phyloP scores from a whole-genome alignment of 2,113 vertebrate species.

The Variabilichromis moorii region DNA sequence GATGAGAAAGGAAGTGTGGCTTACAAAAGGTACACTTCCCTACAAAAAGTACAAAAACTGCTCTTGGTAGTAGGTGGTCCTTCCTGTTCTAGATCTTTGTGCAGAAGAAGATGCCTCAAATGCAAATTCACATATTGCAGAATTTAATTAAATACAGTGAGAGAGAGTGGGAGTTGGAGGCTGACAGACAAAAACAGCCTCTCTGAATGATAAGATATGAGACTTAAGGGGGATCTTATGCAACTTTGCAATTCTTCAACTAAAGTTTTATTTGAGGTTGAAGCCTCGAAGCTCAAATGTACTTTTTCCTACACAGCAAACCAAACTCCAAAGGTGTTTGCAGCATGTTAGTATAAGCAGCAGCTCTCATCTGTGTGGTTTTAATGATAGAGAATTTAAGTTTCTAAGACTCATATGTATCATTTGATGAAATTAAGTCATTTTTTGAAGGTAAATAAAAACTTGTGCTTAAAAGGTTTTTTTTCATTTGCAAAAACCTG shows the following conservation, averaged over 20 bases:
- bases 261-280: neutral
- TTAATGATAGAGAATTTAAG: neutral
- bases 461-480: neutral
- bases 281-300: neutral
- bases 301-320: neutral
- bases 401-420: rapidly evolving
- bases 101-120: neutral
- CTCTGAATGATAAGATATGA: neutral
- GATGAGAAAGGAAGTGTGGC: neutral
- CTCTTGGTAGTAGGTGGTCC: neutral
- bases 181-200: neutral
- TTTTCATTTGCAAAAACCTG: neutral
- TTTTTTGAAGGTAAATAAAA: neutral
- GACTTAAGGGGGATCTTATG: neutral
- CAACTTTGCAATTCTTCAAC: neutral
- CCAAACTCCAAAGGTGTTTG: neutral
- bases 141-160: neutral
- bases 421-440: neutral
- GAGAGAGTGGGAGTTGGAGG: neutral
- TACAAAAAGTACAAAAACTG: neutral
- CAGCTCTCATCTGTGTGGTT: neutral
- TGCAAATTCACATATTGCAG: neutral
- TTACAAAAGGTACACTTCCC: neutral
- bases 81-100: neutral
- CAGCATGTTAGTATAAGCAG: neutral